These are phyloP conservation scores for Drosophila neoperkinsi DNA, from an alignment of 2,888 invertebrate species.

Conservation along the genomic window DNA sequence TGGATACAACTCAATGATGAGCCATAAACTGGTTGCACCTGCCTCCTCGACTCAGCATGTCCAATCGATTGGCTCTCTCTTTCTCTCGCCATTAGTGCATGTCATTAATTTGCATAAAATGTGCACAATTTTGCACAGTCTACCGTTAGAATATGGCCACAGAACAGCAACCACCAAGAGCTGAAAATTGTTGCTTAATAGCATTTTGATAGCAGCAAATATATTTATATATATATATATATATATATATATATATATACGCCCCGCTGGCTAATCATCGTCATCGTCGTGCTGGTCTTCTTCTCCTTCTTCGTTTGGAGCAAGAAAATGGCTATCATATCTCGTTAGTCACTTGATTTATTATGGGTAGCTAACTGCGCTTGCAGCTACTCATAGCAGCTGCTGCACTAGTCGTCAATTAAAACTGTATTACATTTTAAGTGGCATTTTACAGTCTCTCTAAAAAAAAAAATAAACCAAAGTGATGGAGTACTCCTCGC, in stretches of 20 bases:
- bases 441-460: constrained; percentile 59
- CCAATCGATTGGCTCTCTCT: constrained; percentile 38
- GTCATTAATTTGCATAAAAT: constrained; percentile 74
- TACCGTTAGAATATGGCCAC: constrained; percentile 61
- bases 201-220: constrained; percentile 60
- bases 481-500: neutral
- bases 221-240: too few species aligned
- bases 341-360: constrained; percentile 69
- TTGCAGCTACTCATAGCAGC: constrained; percentile 15
- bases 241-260: constrained; percentile 5
- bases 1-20: constrained; percentile 46
- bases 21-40: constrained; percentile 61
- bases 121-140: constrained; percentile 41
- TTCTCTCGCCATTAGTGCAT: constrained; percentile 71
- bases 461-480: constrained; percentile 13
- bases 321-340: constrained; percentile 65
- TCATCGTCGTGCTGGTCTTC: constrained; percentile 17
- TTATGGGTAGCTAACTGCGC: constrained; percentile 25
- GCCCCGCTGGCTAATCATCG: constrained; percentile 63
- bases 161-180: neutral
- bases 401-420: constrained; percentile 54
- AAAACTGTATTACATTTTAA: constrained; percentile 77
- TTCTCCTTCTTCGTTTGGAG: constrained; percentile 14
- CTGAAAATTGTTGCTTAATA: constrained; percentile 50
- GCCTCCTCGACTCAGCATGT: constrained; percentile 11